Base-by-base conservation (phyloP, 1,140 invertebrate genomes). In the Reticulitermes speratus region DNA sequence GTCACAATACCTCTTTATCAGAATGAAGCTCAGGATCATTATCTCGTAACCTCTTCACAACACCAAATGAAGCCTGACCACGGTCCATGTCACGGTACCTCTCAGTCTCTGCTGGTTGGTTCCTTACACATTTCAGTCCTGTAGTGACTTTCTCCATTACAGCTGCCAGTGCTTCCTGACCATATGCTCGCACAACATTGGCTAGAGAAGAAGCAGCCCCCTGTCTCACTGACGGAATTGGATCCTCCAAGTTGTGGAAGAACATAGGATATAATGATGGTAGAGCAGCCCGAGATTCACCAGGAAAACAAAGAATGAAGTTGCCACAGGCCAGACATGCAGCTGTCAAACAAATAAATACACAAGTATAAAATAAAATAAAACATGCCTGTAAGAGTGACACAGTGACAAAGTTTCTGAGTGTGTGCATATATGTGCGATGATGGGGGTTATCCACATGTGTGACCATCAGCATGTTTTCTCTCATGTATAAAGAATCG, bases 271-370 rank as follows among this genome's bases (percentile, higher is more conserved):
- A 93, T 25, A 94, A 88, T 14, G 87, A 88, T 52, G 90, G 89
- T 88, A 93, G 87, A 14, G 89, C 87, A 30, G 83, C 52, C 89
- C 88, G 90, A 48, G 91, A 91, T 88, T 93, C 92, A 86, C 92
- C 90, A 25, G 93, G 92, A 88, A 92, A 94, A 88, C 91, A 91
- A 16, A 90, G 86, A 44, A 93, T 89, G 89, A 94, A 93, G 87
- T 92, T 92, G 38, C 93, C 93, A 91, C 91, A 92, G 9, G 93
- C 93, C n/a, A 94, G 89, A 90, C 93, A 93, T 0, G 93, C 93
- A 88, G 93, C 93, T 93, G 89, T 84, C 90, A 90, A 83, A 88
- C 85, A 83, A 83, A 86, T 32, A 12, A 5, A 14, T 44, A 25
- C 7, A 83, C 21, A 84, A 6, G 38, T 23, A 45, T 25, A 38